phyloP scores from a whole-genome alignment of 2,113 vertebrate genomes.

The Ornithorhynchus anatinus region DNA sequence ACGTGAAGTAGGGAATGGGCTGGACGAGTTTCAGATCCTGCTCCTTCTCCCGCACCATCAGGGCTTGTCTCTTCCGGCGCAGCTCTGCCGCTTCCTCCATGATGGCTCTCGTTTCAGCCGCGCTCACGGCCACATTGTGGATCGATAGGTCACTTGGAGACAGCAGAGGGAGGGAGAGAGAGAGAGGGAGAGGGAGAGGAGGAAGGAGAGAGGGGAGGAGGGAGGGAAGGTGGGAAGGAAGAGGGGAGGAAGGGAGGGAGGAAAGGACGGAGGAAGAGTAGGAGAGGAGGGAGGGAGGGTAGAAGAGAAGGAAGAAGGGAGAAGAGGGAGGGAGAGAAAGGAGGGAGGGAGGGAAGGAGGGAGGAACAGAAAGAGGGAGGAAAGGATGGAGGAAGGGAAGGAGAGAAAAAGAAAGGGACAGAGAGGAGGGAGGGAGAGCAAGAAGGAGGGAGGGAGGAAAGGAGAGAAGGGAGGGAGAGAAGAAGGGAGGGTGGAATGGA shows the following conservation, averaged over 20 bases:
- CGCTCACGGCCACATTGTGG: slow-evolving; percentile 84
- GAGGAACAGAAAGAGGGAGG: too few species aligned
- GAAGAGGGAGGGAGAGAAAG: neutral
- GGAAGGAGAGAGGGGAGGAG: neutral
- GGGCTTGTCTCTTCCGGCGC: slow-evolving; percentile 80
- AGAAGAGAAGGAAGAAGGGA: neutral
- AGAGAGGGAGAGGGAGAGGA: fast-evolving
- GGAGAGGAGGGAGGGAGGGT: neutral
- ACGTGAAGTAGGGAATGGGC: slow-evolving; percentile 87
- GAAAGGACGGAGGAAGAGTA: neutral
- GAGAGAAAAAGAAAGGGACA: too few species aligned
- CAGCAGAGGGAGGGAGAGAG: neutral
- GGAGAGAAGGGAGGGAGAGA: too few species aligned
- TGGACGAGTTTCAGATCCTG: slow-evolving; percentile 86
- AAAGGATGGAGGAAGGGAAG: too few species aligned
- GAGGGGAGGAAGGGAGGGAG: neutral
- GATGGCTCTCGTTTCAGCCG: slow-evolving; percentile 80
- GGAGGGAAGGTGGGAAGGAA: fast-evolving
- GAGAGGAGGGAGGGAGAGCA: too few species aligned
- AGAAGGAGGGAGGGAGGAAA: too few species aligned
- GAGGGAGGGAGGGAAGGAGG: neutral
- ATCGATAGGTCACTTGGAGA: slow-evolving; percentile 85
- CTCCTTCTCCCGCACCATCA: slow-evolving; percentile 76
- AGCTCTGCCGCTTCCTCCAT: slow-evolving; percentile 88
- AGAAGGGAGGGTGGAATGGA: too few species aligned